These are phyloP conservation scores for Phanerotoma sp. DNA, from an alignment of 2,888 invertebrate genomes.

Conservation along the genomic window DNA sequence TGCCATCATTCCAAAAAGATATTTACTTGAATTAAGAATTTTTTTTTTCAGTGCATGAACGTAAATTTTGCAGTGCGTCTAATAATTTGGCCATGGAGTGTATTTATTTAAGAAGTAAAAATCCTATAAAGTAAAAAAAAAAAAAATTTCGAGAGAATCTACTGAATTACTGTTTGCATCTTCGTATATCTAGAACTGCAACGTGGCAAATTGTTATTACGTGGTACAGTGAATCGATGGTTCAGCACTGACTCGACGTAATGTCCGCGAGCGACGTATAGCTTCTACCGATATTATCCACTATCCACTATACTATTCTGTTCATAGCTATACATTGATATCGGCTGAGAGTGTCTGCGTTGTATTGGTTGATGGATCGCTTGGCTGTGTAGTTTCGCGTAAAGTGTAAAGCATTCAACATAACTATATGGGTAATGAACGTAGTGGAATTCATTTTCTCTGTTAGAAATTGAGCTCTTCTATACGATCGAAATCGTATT, in stretches of 20 bases:
- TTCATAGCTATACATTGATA: slow-evolving; percentile 5
- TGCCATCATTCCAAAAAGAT: too few relatives aligned
- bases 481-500: too few relatives aligned
- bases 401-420: not conserved
- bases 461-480: too few relatives aligned
- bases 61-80: too few relatives aligned
- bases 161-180: not conserved
- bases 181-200: not conserved
- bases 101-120: not conserved
- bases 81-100: too few relatives aligned
- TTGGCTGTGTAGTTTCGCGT: not conserved
- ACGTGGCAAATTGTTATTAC: slow-evolving; percentile 25
- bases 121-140: not conserved
- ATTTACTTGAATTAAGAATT: too few relatives aligned
- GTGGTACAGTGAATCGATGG: slow-evolving; percentile 20
- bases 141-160: not conserved
- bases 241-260: slow-evolving; percentile 19
- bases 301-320: too few relatives aligned
- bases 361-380: slow-evolving; percentile 5
- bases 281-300: slow-evolving; percentile 1
- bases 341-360: slow-evolving; percentile 5
- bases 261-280: slow-evolving; percentile 3
- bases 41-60: too few relatives aligned
- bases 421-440: slow-evolving; percentile 1
- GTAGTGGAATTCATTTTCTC: too few relatives aligned